Evolutionary conservation across 2,797 vertebrate species (phyloP).

Genomic region (Diceros bicornis): DNA sequence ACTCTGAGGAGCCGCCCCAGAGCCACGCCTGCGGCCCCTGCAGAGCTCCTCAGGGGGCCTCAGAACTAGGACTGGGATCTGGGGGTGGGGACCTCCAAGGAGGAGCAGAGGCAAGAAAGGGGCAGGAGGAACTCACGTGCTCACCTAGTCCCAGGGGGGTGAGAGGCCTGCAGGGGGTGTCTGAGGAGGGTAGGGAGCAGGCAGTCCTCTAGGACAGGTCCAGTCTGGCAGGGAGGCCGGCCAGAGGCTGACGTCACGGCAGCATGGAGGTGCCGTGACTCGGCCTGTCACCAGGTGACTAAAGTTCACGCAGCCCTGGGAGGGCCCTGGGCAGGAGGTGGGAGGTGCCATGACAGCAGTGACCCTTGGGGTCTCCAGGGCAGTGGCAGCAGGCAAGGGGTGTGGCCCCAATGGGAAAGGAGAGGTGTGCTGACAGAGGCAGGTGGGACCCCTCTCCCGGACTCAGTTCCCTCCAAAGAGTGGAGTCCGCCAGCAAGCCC

Average conservation of each 20-base stretch:
- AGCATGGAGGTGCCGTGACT: neutral
- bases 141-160: neutral
- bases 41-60: neutral
- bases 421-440: neutral
- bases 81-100: neutral
- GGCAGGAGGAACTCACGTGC: neutral
- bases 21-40: slow-evolving; percentile 31
- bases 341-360: neutral
- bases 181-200: neutral
- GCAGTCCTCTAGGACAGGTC: neutral
- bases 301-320: neutral
- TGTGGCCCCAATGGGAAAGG: neutral
- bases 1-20: neutral
- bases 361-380: neutral
- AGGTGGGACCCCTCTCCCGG: neutral
- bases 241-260: neutral
- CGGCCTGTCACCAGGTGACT: neutral
- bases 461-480: neutral
- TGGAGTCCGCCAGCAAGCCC: neutral
- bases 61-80: neutral
- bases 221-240: neutral
- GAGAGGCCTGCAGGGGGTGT: neutral
- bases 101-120: neutral
- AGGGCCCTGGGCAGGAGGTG: neutral
- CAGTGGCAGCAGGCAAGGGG: neutral